Evolutionary conservation across 2,888 invertebrate genomes (phyloP).

Genomic region (Nomada ruficornis): DNA sequence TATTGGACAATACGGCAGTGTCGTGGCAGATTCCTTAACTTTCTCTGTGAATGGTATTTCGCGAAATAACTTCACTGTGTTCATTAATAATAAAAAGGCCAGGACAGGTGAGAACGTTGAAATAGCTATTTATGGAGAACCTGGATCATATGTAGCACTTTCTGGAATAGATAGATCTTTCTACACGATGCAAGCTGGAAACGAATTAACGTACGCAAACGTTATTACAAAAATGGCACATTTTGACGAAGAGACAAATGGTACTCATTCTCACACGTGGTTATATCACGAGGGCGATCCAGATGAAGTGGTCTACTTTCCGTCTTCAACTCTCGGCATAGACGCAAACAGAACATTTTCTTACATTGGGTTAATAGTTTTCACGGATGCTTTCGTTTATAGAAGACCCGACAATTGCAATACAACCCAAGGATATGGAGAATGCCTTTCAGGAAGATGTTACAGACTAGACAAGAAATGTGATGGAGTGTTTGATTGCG

Average conservation of each 20-base stretch:
- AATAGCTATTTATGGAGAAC: constrained; percentile 96
- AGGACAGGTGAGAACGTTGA: constrained; percentile 97
- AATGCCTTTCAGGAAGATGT: constrained; percentile 94
- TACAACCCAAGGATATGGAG: constrained; percentile 89
- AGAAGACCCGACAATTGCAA: constrained; percentile 90
- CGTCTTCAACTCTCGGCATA: constrained; percentile 95
- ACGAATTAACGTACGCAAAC: constrained; percentile 94
- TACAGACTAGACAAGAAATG: constrained; percentile 91
- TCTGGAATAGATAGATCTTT: constrained; percentile 95
- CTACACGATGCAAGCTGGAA: constrained; percentile 96
- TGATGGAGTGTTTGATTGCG: constrained; percentile 91
- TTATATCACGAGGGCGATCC: constrained; percentile 93
- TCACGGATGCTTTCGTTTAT: constrained; percentile 94
- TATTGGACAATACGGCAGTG: constrained; percentile 92
- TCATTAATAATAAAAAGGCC: constrained; percentile 96
- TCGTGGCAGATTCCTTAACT: constrained; percentile 96
- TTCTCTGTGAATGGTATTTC: constrained; percentile 98
- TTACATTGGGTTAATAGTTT: constrained; percentile 94
- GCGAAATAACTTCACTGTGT: constrained; percentile 94
- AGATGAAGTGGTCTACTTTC: constrained; percentile 93
- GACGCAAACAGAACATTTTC: constrained; percentile 97
- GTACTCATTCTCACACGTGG: constrained; percentile 93
- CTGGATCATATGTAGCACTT: constrained; percentile 96
- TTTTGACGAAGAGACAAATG: constrained; percentile 94
- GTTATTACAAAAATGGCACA: constrained; percentile 94